Evolutionary conservation across 2,113 vertebrate species (phyloP), one percentile per base, ranked within the genome.

Genomic region (Otus sunia): DNA sequence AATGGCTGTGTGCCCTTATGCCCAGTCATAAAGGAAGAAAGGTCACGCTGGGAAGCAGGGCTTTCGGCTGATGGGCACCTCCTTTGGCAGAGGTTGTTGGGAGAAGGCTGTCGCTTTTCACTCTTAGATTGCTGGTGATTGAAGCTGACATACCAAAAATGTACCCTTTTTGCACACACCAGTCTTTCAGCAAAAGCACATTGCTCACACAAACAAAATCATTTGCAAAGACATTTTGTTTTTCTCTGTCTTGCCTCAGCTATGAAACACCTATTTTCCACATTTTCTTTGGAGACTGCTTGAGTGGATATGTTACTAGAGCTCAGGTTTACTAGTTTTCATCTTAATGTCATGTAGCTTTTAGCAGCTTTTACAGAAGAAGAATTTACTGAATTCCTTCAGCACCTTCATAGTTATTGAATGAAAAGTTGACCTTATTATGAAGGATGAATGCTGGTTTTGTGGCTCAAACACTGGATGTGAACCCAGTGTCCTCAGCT

Each of bases 131-230:
- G 74, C 83, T 76, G 74, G 45, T 96, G 91, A 95, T 92, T 91
- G 86, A 95, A 94, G 74, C 66, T 92, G 92, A 95, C 94, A 30
- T 41, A 59, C 81, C 89, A 94, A 97, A 96, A 96, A 95, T 90
- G 34, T 17, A 69, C 32, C 66, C 80, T 82, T 94, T 93, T 92
- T 91, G 69, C 80, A 82, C 89, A 79, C 92, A 64, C 52, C 49
- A 20, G 27, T 73, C 80, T 87, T 85, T 92, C 86, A 91, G 84
- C 68, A 92, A 71, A 86, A 94, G 53, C 92, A 50, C 66, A 5
- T 45, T 30, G 49, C 86, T 95, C 95, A 16, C 66, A 81, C 71
- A 87, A 88, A 90, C 59, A 92, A 88, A 94, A 95, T 73, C 26
- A 63, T 92, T 83, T 82, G 92, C 80, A 71, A 84, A 90, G 80